Base-by-base conservation (phyloP, 2,113 vertebrate genomes). In the Platanista minor region DNA sequence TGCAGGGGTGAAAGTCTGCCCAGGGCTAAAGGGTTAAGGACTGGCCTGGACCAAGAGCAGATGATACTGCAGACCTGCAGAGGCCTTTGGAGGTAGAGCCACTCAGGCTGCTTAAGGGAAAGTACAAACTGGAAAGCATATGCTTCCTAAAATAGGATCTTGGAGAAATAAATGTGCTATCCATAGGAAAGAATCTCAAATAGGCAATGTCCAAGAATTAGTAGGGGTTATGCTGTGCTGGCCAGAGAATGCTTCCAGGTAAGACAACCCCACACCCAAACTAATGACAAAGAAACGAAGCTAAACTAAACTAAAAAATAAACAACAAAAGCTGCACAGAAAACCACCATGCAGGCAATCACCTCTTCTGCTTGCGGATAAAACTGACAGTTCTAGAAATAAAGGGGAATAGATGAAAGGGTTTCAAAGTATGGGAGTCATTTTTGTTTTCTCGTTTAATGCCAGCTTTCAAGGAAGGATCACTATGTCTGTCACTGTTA, bases 361-460 rank as follows among this genome's bases (percentile, higher is more conserved):
- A 46, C 33, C 61, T 62, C 52, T 62, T 61, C 21, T 54, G 66
- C 31, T 72, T 27, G 7, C 69, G 25, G 33, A 61, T 88, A 64
- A 94, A 88, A 81, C 4, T 15, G 21, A 36, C 49, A 69, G 1
- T 1, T 86, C 6, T 62, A 97, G 90, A 96, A 74, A 95, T 49
- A 54, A 36, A 94, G 29, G 31, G 33, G 90, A 10, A 46, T 1
- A 52, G 41, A 49, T 8, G 0, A 71, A 74, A 93, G 25, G 8
- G 11, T 78, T 91, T 82, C 80, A 29, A 82, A 71, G 12, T 4
- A 64, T 17, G 23, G 49, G 74, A 75, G 69, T 61, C 43, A 33
- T 52, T 86, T 94, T 86, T 85, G 46, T 49, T 82, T 96, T 64
- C 97, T 97, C 59, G 94, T 98, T 98, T 98, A 98, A 97, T 87